Conservation (phyloP, 2,888 invertebrate genomes). For the Chloromyia formosa region DNA sequence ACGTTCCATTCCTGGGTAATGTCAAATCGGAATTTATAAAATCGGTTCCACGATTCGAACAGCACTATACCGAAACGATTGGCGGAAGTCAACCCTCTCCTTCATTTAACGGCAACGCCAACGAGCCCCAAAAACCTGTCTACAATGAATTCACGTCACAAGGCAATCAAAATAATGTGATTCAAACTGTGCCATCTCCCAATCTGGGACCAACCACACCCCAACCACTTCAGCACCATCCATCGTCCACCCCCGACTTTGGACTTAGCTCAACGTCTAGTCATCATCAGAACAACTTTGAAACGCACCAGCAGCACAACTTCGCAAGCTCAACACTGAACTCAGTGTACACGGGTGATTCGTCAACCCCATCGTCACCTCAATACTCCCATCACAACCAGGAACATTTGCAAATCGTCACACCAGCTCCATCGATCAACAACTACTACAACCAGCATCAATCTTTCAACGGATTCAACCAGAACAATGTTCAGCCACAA, state of each 20-base stretch:
- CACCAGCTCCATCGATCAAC: conserved; percentile 58
- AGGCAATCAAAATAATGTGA: conserved; percentile 56
- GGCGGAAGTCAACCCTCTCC: conserved; percentile 54
- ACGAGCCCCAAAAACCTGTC: background rate
- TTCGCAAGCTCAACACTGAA: conserved; percentile 52
- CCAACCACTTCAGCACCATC: conserved; percentile 43
- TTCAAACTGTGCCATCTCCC: conserved; percentile 62
- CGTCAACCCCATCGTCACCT: conserved; percentile 54
- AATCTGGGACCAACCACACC: conserved; percentile 57
- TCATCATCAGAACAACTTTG: conserved; percentile 55
- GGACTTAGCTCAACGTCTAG: conserved; percentile 43
- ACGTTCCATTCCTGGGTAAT: conserved; percentile 47
- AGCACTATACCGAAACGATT: conserved; percentile 73
- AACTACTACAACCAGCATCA: conserved; percentile 29
- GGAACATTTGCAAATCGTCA: conserved; percentile 62
- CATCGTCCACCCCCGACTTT: conserved; percentile 36
- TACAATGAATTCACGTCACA: conserved; percentile 50
- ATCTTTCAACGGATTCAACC: background rate
- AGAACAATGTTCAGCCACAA: conserved; percentile 54
- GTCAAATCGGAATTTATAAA: conserved; percentile 75
- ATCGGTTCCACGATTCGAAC: conserved; percentile 81
- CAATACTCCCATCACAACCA: conserved; percentile 58
- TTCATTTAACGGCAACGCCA: conserved; percentile 49
- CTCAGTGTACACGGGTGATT: conserved; percentile 50
- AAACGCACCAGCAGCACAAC: conserved; percentile 49